Base-by-base conservation (phyloP, 2,888 invertebrate genomes). In the Hyalella azteca region DNA sequence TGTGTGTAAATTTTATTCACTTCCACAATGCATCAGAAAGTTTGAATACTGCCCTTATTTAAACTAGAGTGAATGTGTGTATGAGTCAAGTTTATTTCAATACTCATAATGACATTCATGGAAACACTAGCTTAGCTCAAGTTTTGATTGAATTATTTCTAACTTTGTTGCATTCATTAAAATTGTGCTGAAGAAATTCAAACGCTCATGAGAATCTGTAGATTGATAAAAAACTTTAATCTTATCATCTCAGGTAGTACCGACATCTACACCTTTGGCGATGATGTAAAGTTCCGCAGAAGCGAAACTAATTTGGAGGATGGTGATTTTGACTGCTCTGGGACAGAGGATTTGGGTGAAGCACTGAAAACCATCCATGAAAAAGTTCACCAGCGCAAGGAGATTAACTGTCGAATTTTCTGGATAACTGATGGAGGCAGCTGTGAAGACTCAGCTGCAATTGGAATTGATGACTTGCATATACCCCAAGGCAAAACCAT, bases 381-480 rank as follows among this genome's bases (percentile, higher is more conserved):
- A 5, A 49, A 81, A 75, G 50, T 82, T 3, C 45, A 81, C 3
- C 13, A 40, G 9, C 78, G 79, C 54, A n/a, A n/a, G 4, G 59
- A 82, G 50, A 73, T 40, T 7, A 50, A 73, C 54, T 32, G 79
- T 4, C 66, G 79, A 9, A 77, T 82, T 22, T 81, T 79, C 48
- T 60, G 80, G n/a, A 50, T 82, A 11, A 77, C 80, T 15, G 82
- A 82, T 60, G 82, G 82, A 50, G 48, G 11, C 78, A 66, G 50
- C n/a, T 19, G n/a, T 29, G 50, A 36, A 4, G 76, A 60, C 22
- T 48, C 36, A 9, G 81, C 82, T 36, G 80, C 78, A 3, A 26
- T 22, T 15, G 81, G 79, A 66, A 81, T 83, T 26, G 2, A 9
- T 7, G 7, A 48, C 26, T 75, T 83, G 79, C 59, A 19, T 1